Base-by-base conservation (phyloP, 1,140 invertebrate genomes). In the Anastrepha ludens region DNA sequence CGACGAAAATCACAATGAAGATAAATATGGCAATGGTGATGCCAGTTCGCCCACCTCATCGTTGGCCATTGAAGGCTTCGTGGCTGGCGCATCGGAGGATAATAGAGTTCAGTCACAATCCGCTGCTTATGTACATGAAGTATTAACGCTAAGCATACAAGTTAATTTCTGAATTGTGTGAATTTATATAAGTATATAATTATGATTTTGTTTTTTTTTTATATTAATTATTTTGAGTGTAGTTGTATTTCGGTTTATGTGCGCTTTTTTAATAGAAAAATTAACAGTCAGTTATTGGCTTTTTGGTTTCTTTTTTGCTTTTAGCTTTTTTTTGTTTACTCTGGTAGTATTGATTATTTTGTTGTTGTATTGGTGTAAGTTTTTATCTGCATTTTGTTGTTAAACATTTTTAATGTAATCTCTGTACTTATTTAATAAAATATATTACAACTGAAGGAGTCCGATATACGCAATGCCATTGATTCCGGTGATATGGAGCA, bases 401-500 rank as follows among this genome's bases (percentile, higher is more conserved):
- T 67, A 62, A 65, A 78, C 67, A 41, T 62, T 88, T 88, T 88
- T 89, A 81, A 81, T 87, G 55, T 86, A 44, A 87, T 88, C 44
- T 86, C 39, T 78, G 60, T 67, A 39, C 67, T 74, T 44, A 4
- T 41, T 74, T 17, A 74, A 11, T 67, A n/a, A 74, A 74, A n/a
- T 39, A 7, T 67, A 17, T 55, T n/a, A 88, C 39, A 88, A 87
- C 17, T 62, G 15, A 89, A 94, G 86, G 95, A 96, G 87, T 91
- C 93, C 44, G 95, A 96, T 90, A 94, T 96, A 13, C 94, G 94
- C 29, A 93, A 94, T 87, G 94, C 96, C 88, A 95, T 98, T 29
- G 95, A 96, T 89, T 94, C 95, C 67, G 97, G 96, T 5, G 97
- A 97, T 90, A 96, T 98, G 95, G 98, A 98, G 92, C 96, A 97